Evolutionary conservation across 2,797 vertebrate genomes (phyloP).

Genomic region (Notolepis coatsorum): DNA sequence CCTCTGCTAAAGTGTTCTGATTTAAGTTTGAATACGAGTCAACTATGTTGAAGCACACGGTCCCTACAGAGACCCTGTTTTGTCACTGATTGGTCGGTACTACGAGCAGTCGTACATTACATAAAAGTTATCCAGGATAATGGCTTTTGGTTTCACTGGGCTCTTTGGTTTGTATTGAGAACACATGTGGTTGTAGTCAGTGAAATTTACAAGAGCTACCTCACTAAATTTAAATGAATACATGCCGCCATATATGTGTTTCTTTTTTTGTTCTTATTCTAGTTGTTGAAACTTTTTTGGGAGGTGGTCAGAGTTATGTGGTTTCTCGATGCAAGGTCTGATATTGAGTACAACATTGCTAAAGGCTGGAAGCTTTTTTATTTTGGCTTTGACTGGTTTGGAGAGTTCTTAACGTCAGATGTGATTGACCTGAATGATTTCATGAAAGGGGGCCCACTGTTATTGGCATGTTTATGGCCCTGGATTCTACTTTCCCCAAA

Average conservation of each 20-base stretch:
- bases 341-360: slow-evolving; percentile 17
- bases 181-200: slow-evolving; percentile 73
- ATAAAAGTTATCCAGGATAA: slow-evolving; percentile 63
- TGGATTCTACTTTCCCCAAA: slow-evolving; percentile 61
- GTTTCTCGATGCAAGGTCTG: slow-evolving; percentile 33
- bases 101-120: slow-evolving; percentile 43
- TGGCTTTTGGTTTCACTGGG: slow-evolving; percentile 59
- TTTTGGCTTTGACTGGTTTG: slow-evolving; percentile 53
- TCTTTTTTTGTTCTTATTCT: slow-evolving; percentile 34
- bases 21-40: slow-evolving; percentile 53
- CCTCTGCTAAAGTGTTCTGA: slow-evolving; percentile 49
- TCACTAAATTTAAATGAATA: slow-evolving; percentile 53
- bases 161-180: slow-evolving; percentile 52
- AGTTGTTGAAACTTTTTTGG: slow-evolving; percentile 37
- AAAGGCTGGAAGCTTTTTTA: slow-evolving; percentile 45
- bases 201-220: slow-evolving; percentile 54
- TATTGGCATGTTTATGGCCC: slow-evolving; percentile 71
- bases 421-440: slow-evolving; percentile 68
- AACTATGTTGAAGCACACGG: slow-evolving; percentile 47
- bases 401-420: slow-evolving; percentile 62
- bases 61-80: slow-evolving; percentile 28
- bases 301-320: slow-evolving; percentile 29
- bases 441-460: slow-evolving; percentile 61
- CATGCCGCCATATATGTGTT: slow-evolving; percentile 29
- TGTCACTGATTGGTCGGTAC: slow-evolving; percentile 55